Percentiles rank a stretch among this genome's conserved stretches.
These are phyloP conservation scores for Rutilus rutilus DNA, from an alignment of 2,113 vertebrate species.

Conservation along the genomic window DNA sequence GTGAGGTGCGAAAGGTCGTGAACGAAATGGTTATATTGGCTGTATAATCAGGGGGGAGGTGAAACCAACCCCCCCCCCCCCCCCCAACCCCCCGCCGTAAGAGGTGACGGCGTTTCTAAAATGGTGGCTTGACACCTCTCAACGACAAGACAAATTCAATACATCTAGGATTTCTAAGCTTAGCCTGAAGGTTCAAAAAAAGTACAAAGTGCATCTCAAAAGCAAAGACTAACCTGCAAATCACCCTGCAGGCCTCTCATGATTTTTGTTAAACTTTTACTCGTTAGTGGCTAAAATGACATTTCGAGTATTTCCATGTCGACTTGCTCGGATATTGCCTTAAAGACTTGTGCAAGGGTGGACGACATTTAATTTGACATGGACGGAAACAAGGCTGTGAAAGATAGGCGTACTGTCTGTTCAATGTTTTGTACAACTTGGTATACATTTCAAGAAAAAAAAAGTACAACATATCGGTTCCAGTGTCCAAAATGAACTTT, in stretches of 20 bases:
- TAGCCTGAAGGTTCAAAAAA: slow-evolving; percentile 46
- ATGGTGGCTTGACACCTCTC: slow-evolving; percentile 55
- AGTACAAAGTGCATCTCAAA: slow-evolving; percentile 36
- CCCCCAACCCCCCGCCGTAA: slow-evolving; percentile 51
- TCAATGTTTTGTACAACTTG: background rate
- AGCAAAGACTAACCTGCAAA: background rate
- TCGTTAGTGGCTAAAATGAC: background rate
- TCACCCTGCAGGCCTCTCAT: slow-evolving; percentile 17
- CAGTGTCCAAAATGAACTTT: background rate
- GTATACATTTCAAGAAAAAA: background rate
- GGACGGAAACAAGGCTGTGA: background rate
- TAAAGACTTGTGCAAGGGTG: too few relatives aligned
- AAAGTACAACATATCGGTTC: background rate
- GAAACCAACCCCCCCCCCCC: slow-evolving; percentile 34
- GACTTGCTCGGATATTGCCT: too few relatives aligned
- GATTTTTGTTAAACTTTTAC: slow-evolving; percentile 9
- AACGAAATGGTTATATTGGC: slow-evolving; percentile 20
- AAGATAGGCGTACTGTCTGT: background rate
- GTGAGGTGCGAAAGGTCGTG: slow-evolving; percentile 1
- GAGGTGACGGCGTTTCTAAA: slow-evolving; percentile 61
- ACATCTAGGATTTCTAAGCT: slow-evolving; percentile 47
- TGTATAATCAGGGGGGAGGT: slow-evolving; percentile 29
- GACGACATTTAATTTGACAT: background rate
- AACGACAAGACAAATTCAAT: slow-evolving; percentile 60
- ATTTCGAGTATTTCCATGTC: background rate